phyloP scores from a whole-genome alignment of 2,888 invertebrate species.

The Romanomermis culicivorax region DNA sequence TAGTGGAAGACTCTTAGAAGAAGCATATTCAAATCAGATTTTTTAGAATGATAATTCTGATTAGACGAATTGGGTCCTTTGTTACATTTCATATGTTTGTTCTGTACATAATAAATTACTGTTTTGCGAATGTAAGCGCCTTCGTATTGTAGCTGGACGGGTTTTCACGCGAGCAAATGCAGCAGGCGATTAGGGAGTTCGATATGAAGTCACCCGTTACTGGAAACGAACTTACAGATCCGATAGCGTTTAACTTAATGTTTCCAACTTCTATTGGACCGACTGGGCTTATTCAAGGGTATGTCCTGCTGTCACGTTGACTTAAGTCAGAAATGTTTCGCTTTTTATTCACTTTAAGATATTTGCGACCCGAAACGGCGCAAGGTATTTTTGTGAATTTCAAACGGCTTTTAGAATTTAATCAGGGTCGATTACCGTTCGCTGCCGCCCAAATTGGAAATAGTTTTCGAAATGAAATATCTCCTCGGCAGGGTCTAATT shows the following conservation, averaged over 20 bases:
- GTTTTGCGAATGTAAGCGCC: too few relatives aligned
- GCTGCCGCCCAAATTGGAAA: conserved; percentile 97
- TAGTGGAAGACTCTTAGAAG: too few relatives aligned
- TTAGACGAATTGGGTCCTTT: too few relatives aligned
- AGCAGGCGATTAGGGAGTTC: conserved; percentile 56
- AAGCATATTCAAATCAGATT: too few relatives aligned
- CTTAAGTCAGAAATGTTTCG: too few relatives aligned
- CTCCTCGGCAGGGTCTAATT: conserved; percentile 80
- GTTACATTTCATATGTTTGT: too few relatives aligned
- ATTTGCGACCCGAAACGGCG: conserved; percentile 88
- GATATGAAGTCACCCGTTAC: conserved; percentile 84
- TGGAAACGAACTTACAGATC: conserved; percentile 75
- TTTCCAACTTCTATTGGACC: conserved; percentile 95
- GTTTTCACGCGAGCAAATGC: conserved; percentile 56
- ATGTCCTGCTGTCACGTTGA: conserved; percentile 16
- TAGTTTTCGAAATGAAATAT: conserved; percentile 96
- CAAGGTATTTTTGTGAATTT: conserved; percentile 99
- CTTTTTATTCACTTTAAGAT: conserved; percentile 35
- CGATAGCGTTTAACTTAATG: conserved; percentile 97
- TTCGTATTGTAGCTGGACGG: conserved; percentile 47
- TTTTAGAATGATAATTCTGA: too few relatives aligned
- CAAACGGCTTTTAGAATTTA: conserved; percentile 84
- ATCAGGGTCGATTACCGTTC: conserved; percentile 82
- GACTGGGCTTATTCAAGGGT: conserved; percentile 72
- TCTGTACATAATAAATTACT: too few relatives aligned